Percentiles rank a stretch among this genome's conserved stretches.
phyloP scores from a whole-genome alignment of 1,140 invertebrate species.

The Pseudoatta argentina region DNA sequence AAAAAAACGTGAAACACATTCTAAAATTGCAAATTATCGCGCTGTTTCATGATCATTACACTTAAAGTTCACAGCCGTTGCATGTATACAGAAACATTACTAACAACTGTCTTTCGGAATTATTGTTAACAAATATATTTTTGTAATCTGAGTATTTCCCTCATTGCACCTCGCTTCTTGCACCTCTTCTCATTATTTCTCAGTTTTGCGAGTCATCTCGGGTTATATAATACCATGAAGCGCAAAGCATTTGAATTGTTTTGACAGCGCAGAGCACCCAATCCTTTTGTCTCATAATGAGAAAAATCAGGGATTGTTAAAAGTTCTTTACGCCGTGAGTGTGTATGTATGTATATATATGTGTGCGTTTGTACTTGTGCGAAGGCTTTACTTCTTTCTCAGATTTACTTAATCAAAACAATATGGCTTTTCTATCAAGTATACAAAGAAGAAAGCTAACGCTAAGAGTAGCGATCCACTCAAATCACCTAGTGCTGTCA shows the following conservation, averaged over 20 bases:
- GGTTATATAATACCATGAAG: background rate
- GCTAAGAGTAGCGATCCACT: conserved; percentile 95
- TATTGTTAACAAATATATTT: conserved; percentile 1
- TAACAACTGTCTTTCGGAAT: background rate
- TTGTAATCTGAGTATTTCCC: conserved; percentile 41
- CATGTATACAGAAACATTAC: background rate
- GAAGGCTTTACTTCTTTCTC: background rate
- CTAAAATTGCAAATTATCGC: background rate
- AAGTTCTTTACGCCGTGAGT: background rate
- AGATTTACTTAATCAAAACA: background rate
- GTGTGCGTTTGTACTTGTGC: background rate
- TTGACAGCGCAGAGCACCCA: background rate
- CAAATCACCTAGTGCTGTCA: conserved; percentile 97
- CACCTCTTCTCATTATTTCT: background rate
- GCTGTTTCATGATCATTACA: no score
- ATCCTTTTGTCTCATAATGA: conserved; percentile 2
- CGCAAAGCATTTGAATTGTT: background rate
- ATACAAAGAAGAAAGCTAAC: conserved; percentile 93
- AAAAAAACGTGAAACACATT: background rate
- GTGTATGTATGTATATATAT: no score
- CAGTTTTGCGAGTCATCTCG: background rate
- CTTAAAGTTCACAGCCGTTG: background rate
- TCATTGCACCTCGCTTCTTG: background rate
- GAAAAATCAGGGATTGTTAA: background rate
- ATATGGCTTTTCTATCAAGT: conserved; percentile 75